Percentiles rank a stretch among this genome's conserved stretches.
Conservation (phyloP, 2,888 invertebrate species). For the Cyclophora punctaria region DNA sequence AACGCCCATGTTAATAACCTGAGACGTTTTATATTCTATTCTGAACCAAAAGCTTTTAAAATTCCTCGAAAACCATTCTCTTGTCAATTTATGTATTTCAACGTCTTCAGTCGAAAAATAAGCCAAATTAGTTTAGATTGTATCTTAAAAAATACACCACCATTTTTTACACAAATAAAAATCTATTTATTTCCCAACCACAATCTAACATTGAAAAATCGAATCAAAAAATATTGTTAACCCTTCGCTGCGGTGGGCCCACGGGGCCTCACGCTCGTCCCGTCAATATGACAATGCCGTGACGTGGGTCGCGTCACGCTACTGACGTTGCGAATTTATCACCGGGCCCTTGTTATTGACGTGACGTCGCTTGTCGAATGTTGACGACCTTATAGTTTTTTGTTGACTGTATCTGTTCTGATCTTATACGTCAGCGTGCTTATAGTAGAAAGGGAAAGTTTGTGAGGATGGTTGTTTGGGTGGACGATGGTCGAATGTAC, state of each 20-base stretch:
- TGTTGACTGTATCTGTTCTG: constrained; percentile 15
- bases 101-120: too few species aligned
- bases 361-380: constrained; percentile 20
- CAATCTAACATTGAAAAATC: neutral
- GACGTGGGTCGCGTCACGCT: constrained; percentile 40
- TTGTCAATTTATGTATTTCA: too few species aligned
- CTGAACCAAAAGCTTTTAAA: too few species aligned
- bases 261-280: constrained; percentile 12
- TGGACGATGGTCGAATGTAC: too few species aligned
- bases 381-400: constrained; percentile 16
- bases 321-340: constrained; percentile 41
- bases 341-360: constrained; percentile 44
- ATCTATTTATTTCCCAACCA: neutral
- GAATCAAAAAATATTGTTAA: neutral
- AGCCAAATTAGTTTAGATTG: too few species aligned
- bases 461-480: too few species aligned
- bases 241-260: constrained; percentile 11
- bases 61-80: too few species aligned
- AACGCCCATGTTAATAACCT: too few species aligned
- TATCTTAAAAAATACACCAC: too few species aligned
- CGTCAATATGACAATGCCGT: constrained; percentile 40
- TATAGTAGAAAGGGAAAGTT: too few species aligned
- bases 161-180: too few species aligned
- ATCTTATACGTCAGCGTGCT: neutral
- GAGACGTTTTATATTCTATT: too few species aligned